These are phyloP conservation scores for Cephus sareptanus DNA, from an alignment of 2,888 invertebrate genomes.

Conservation along the genomic window DNA sequence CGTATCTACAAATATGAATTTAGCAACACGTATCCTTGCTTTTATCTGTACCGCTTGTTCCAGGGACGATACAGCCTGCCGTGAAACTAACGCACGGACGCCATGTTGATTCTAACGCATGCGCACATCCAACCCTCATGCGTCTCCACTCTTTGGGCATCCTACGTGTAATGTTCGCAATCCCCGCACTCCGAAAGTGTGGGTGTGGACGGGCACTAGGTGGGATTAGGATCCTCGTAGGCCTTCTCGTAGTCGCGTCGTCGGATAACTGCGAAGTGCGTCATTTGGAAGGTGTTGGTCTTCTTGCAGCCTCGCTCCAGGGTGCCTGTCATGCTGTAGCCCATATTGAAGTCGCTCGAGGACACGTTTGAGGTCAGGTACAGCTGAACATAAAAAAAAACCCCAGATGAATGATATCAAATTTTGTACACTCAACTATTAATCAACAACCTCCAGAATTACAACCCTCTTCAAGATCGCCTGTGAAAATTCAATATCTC, in stretches of 20 bases:
- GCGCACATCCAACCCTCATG: not conserved
- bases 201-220: slow-evolving; percentile 64
- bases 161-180: slow-evolving; percentile 60
- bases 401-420: not conserved
- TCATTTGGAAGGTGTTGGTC: slow-evolving; percentile 83
- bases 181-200: slow-evolving; percentile 63
- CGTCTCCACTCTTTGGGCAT: slow-evolving; percentile 13
- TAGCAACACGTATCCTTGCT: not conserved
- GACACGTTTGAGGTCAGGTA: slow-evolving; percentile 87
- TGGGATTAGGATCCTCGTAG: slow-evolving; percentile 63
- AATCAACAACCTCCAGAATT: not conserved
- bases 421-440: not conserved
- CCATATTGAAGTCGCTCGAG: slow-evolving; percentile 89
- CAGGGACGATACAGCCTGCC: not conserved
- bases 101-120: not conserved
- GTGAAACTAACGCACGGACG: not conserved
- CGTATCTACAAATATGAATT: not conserved
- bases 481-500: no score
- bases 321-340: slow-evolving; percentile 89
- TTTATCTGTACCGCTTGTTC: not conserved
- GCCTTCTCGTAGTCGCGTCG: slow-evolving; percentile 78
- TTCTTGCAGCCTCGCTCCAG: slow-evolving; percentile 83
- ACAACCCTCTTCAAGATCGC: not conserved
- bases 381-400: slow-evolving; percentile 67
- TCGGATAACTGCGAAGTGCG: slow-evolving; percentile 88